Evolutionary conservation across 2,888 invertebrate genomes (phyloP).

Genomic region (Andrena flavipes): DNA sequence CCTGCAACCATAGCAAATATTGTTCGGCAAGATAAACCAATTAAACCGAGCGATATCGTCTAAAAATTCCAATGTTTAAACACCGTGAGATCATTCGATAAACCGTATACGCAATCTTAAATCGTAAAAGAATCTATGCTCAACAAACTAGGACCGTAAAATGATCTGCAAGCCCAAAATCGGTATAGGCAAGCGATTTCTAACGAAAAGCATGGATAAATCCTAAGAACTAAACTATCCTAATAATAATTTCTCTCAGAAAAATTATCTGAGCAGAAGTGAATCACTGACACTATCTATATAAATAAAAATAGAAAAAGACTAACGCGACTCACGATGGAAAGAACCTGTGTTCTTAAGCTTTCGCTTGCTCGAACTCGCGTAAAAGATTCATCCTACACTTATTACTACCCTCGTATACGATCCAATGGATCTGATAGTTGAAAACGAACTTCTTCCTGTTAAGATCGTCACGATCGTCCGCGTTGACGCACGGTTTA

Average conservation of each 20-base stretch:
- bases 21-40: conserved; percentile 21
- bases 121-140: conserved; percentile 4
- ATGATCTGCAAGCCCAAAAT: not conserved
- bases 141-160: not conserved
- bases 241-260: not conserved
- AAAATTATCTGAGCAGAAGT: not conserved
- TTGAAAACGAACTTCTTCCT: conserved; percentile 70
- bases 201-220: not conserved
- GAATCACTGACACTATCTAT: not conserved
- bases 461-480: not conserved
- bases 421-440: conserved; percentile 86
- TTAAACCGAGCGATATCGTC: conserved; percentile 21
- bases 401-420: conserved; percentile 84
- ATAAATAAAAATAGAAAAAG: too few relatives aligned
- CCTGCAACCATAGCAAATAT: conserved; percentile 33
- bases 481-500: conserved; percentile 16
- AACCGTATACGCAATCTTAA: not conserved
- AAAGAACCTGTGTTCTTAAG: not conserved
- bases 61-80: conserved; percentile 31
- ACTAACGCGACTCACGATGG: too few relatives aligned
- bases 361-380: conserved; percentile 47
- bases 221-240: not conserved
- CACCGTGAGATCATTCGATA: conserved; percentile 48
- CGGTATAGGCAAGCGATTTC: not conserved
- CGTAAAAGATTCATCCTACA: conserved; percentile 58